phyloP scores from a whole-genome alignment of 30 jellyfish, hydroid and myxozoan species.

The Pelagia noctiluca region DNA sequence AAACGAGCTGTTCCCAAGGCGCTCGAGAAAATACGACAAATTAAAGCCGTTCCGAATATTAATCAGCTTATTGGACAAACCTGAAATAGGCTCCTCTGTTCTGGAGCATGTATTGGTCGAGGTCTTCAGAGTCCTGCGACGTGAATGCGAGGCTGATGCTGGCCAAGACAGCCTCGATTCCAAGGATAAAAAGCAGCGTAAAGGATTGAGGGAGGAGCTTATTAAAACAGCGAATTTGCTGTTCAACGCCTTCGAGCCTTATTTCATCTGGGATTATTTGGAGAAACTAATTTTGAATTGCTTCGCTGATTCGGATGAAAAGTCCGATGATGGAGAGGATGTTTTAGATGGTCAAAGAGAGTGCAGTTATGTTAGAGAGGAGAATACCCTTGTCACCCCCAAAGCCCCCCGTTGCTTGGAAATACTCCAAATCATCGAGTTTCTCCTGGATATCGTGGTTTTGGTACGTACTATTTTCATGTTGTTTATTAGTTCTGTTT shows the following conservation, averaged over 20 bases:
- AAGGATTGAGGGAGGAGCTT: conserved; percentile 57
- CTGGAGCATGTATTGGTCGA: conserved; percentile 88
- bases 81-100: conserved; percentile 91
- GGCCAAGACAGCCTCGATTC: not conserved
- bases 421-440: conserved; percentile 53
- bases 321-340: not conserved
- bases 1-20: conserved; percentile 2
- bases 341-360: not conserved
- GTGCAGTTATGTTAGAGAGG: not conserved
- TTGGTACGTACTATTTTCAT: conserved; percentile 72
- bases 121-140: conserved; percentile 80
- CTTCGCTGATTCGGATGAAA: not conserved
- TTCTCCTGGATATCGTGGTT: conserved; percentile 86
- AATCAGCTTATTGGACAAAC: conserved; percentile 90
- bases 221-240: conserved; percentile 85
- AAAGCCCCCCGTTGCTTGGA: conserved; percentile 72
- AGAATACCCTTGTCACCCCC: conserved; percentile 21
- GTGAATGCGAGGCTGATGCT: conserved; percentile 47
- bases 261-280: conserved; percentile 89
- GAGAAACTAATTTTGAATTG: conserved; percentile 68
- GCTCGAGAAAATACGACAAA: conserved; percentile 18
- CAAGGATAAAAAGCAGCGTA: conserved; percentile 32
- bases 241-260: conserved; percentile 91
- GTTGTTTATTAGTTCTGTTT: not conserved
- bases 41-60: conserved; percentile 92